Base-by-base conservation (phyloP, 2,888 invertebrate genomes). In the Notodonta dromedarius region DNA sequence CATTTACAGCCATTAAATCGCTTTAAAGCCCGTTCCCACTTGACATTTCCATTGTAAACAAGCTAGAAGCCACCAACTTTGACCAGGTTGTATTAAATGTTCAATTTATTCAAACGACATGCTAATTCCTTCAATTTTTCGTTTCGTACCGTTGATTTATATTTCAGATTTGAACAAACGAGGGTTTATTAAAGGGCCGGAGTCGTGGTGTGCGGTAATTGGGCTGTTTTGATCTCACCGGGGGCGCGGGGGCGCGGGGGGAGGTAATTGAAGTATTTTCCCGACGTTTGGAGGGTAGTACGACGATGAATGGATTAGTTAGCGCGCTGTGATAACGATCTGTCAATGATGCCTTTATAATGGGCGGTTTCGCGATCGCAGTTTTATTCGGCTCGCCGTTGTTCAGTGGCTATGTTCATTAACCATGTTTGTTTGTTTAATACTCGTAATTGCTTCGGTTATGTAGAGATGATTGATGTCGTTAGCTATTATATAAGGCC, bases 51-150 rank as follows among this genome's bases (percentile, higher is more conserved):
- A 58, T 61, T 61, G 62, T 62, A 51, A 62, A 58, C 65, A 68
- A 73, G 63, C 75, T 63, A 66, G 42, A 4, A 12, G 42, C 51
- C 24, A 6, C 70, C 78, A 84, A 84, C 77, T 84, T 80, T 78
- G 79, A 74, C 84, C 79, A 78, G 83, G 85, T 80, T 83, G 77
- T 80, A 88, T 88, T 87, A 87, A 81, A 79, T 82, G 85, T 79
- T 69, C 87, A 91, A 91, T 91, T 90, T 91, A 90, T 89, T 87
- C 90, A 87, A 91, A 91, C 86, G 86, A 89, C 77, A 91, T 91
- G 91, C 82, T 90, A 91, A 92, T 90, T 88, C 84, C 80, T 80
- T 44, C 81, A 87, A 85, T 87, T 87, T 85, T 87, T 85, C 85
- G 82, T 80, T 83, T 82, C 78, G 77, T 80, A 88, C 87, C 87